These are phyloP conservation scores for Pycnonotus jocosus DNA, from an alignment of 2,113 vertebrate genomes.

Conservation along the genomic window DNA sequence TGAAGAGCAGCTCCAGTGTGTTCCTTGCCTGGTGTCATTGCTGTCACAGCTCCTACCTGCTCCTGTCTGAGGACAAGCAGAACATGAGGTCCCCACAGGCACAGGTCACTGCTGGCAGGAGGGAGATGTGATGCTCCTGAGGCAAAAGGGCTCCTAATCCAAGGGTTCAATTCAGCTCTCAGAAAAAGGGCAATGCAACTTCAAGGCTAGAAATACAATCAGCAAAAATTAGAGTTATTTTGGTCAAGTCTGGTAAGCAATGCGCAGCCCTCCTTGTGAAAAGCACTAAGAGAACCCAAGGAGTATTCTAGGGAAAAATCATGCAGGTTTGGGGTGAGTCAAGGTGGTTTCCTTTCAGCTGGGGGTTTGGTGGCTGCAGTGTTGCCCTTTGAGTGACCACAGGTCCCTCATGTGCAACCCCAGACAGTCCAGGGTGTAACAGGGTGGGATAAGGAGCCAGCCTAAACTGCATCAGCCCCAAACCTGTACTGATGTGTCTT, in stretches of 20 bases:
- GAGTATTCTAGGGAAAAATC: neutral
- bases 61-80: neutral
- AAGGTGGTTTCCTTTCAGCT: neutral
- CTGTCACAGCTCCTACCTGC: neutral
- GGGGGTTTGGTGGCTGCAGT: neutral
- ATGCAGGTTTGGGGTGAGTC: neutral
- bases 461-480: neutral
- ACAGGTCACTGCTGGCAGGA: neutral
- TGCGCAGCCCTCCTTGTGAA: neutral
- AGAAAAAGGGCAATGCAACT: neutral
- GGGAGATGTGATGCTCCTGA: neutral
- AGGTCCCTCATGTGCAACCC: neutral
- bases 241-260: neutral
- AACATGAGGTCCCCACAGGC: neutral
- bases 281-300: neutral
- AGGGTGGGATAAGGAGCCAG: neutral
- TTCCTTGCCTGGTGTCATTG: neutral
- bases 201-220: neutral
- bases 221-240: neutral
- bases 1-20: neutral
- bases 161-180: neutral
- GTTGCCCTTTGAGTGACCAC: fast-evolving
- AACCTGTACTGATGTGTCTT: neutral
- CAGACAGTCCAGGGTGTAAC: neutral
- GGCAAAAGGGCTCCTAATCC: neutral